Conservation (phyloP, 2,797 vertebrate genomes). For the Cyprinella venusta region DNA sequence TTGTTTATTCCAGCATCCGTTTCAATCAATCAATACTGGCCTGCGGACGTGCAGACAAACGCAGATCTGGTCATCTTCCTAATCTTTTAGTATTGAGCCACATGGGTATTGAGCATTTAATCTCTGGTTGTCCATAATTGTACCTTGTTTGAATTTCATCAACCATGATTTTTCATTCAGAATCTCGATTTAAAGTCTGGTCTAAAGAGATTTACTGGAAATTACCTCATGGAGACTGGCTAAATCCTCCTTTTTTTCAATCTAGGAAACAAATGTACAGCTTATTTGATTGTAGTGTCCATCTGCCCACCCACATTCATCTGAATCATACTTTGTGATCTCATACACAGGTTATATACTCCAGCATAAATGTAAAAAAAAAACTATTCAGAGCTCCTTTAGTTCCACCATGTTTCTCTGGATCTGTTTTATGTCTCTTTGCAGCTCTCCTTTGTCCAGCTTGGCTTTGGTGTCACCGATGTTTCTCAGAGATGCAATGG, state of each 20-base stretch:
- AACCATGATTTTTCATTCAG: neutral
- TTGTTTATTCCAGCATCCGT: neutral
- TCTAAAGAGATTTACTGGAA: conserved; percentile 11
- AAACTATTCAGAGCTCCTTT: conserved; percentile 60
- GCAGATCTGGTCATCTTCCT: neutral
- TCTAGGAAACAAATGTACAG: conserved; percentile 1
- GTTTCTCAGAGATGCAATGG: conserved; percentile 81
- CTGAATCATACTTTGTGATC: conserved; percentile 8
- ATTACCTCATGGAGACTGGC: neutral
- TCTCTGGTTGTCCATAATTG: conserved; percentile 13
- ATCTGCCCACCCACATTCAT: conserved; percentile 4
- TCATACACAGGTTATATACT: neutral
- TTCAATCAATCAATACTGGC: neutral
- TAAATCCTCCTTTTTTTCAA: neutral
- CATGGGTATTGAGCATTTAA: neutral
- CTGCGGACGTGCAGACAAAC: neutral
- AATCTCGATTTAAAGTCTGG: conserved; percentile 13
- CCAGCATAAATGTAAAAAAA: neutral
- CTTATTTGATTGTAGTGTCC: conserved; percentile 26
- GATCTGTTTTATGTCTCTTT: conserved; percentile 73
- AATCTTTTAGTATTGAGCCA: neutral
- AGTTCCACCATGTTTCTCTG: conserved; percentile 69
- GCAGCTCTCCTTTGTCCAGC: conserved; percentile 80
- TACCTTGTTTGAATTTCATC: conserved; percentile 1
- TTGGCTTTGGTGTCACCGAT: conserved; percentile 82